phyloP scores from a whole-genome alignment of 1,140 invertebrate species.

The Anagrus nilaparvatae region DNA sequence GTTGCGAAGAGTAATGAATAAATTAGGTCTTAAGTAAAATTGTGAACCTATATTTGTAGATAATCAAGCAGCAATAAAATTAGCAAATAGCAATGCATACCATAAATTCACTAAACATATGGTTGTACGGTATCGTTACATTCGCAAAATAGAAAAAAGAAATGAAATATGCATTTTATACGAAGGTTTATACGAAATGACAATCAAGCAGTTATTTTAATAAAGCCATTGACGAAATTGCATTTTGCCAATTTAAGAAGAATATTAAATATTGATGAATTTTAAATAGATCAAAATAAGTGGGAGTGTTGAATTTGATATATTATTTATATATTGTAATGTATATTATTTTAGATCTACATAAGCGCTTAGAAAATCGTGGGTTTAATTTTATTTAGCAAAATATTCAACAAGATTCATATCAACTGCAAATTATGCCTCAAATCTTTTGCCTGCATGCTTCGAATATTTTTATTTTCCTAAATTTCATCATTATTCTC shows the following conservation, averaged over 20 bases:
- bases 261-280: slow-evolving; percentile 4
- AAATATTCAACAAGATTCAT: too few relatives aligned
- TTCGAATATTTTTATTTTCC: too few relatives aligned
- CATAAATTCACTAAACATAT: slow-evolving; percentile 34
- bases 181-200: slow-evolving; percentile 19
- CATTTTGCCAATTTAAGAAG: slow-evolving; percentile 6
- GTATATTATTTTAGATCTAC: too few relatives aligned
- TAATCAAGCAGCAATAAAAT: slow-evolving; percentile 23
- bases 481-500: too few relatives aligned
- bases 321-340: too few relatives aligned
- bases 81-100: slow-evolving; percentile 30
- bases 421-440: too few relatives aligned
- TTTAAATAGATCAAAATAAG: too few relatives aligned
- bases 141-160: slow-evolving; percentile 20
- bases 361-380: too few relatives aligned
- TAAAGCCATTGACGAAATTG: slow-evolving; percentile 11
- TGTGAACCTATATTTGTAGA: slow-evolving; percentile 11
- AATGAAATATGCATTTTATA: slow-evolving; percentile 16
- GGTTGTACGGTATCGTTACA: slow-evolving; percentile 28
- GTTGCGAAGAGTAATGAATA: slow-evolving; percentile 20
- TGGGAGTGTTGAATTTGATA: too few relatives aligned
- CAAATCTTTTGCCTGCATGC: too few relatives aligned
- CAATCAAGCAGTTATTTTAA: slow-evolving; percentile 26
- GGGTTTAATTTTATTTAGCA: too few relatives aligned
- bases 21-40: background rate